Evolutionary conservation across 2,888 invertebrate species (phyloP).

Genomic region (Drosophila anomalipes): DNA sequence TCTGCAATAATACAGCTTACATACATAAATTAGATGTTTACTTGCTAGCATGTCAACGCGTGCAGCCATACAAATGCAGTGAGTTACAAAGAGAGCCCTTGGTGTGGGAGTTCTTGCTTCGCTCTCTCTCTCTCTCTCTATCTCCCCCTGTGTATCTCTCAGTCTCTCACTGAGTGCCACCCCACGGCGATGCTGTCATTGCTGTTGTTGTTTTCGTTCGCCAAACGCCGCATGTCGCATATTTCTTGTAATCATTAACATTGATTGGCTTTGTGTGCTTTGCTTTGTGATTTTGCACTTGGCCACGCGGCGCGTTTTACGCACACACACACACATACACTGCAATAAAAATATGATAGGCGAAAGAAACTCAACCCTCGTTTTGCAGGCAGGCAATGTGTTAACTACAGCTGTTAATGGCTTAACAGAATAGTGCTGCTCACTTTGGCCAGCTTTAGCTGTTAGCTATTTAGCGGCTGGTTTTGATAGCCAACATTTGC

Average conservation of each 20-base stretch:
- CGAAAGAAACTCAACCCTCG: constrained; percentile 34
- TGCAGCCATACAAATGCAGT: constrained; percentile 47
- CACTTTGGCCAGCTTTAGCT: constrained; percentile 1
- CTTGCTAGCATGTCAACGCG: constrained; percentile 9
- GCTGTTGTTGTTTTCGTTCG: constrained; percentile 56
- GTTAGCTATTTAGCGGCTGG: background rate
- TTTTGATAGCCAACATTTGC: background rate
- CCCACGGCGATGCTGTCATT: constrained; percentile 31
- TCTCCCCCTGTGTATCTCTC: background rate
- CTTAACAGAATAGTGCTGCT: constrained; percentile 39
- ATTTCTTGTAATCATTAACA: constrained; percentile 62
- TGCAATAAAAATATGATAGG: constrained; percentile 32
- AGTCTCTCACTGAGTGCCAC: constrained; percentile 6
- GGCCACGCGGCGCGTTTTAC: constrained; percentile 53
- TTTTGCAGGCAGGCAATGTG: constrained; percentile 18
- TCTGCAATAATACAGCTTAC: background rate
- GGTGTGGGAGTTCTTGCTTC: constrained; percentile 48
- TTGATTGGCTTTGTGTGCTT: constrained; percentile 61
- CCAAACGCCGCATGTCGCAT: constrained; percentile 55
- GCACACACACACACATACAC: constrained; percentile 13
- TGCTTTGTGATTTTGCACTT: constrained; percentile 66
- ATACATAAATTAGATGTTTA: constrained; percentile 15
- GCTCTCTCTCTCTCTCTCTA: constrained; percentile 11
- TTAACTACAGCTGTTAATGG: constrained; percentile 38
- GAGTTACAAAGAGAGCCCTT: constrained; percentile 34